Evolutionary conservation across 1,140 invertebrate genomes (phyloP).

Genomic region (Philotrypesis tridentata): DNA sequence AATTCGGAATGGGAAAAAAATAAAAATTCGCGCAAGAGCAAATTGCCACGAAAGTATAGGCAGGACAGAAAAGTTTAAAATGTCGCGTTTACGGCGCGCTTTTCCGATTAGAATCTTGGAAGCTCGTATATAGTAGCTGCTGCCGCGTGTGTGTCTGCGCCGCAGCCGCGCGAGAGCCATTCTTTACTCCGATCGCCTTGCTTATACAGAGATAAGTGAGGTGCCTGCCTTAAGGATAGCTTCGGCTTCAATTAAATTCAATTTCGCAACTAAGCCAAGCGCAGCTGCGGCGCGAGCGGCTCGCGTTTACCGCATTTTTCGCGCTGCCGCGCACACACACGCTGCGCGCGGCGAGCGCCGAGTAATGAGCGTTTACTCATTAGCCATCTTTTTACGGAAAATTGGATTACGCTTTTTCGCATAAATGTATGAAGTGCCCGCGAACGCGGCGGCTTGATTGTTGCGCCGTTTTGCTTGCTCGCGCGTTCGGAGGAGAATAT

Average conservation of each 20-base stretch:
- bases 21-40: no score
- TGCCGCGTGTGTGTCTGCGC: background rate
- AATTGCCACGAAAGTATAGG: no score
- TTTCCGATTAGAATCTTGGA: slow-evolving; percentile 1
- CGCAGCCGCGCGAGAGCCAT: background rate
- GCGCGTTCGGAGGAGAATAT: background rate
- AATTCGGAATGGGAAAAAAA: no score
- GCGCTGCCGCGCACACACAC: background rate
- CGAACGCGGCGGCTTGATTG: no score
- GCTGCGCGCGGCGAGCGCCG: no score
- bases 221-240: slow-evolving; percentile 33
- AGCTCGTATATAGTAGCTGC: background rate
- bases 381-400: slow-evolving; percentile 48
- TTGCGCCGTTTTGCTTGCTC: no score
- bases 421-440: slow-evolving; percentile 39
- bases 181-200: background rate
- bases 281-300: background rate
- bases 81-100: background rate
- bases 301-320: slow-evolving; percentile 28
- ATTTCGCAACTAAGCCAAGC: slow-evolving; percentile 31
- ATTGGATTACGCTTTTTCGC: slow-evolving; percentile 44
- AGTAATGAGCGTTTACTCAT: slow-evolving; percentile 39
- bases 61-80: no score
- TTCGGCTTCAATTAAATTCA: slow-evolving; percentile 46
- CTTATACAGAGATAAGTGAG: slow-evolving; percentile 36